Conservation (phyloP, 2,797 vertebrate genomes). For the Pseudomugil tenellus region DNA sequence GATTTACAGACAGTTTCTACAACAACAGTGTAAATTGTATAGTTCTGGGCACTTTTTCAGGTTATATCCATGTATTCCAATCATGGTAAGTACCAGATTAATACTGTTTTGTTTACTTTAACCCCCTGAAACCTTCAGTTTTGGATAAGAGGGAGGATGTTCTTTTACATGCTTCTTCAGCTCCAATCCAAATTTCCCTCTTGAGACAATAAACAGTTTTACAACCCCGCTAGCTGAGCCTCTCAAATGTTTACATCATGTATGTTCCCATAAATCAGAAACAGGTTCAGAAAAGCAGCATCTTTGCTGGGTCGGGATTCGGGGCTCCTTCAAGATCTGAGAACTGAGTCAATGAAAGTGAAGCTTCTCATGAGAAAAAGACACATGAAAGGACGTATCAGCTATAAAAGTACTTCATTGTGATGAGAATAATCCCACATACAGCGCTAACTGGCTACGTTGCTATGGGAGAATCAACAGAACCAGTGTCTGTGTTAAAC, state of each 20-base stretch:
- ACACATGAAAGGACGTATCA: background rate
- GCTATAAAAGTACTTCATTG: fast-evolving
- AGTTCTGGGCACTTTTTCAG: no score
- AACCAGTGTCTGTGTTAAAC: constrained; percentile 2
- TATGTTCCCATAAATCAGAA: fast-evolving
- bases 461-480: constrained; percentile 19
- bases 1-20: background rate
- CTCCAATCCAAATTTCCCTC: background rate
- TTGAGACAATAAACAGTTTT: background rate
- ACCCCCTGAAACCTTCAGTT: background rate
- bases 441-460: background rate
- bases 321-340: background rate
- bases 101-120: no score
- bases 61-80: no score
- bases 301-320: background rate
- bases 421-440: constrained; percentile 1
- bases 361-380: background rate
- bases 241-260: background rate
- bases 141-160: background rate
- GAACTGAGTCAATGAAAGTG: background rate
- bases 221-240: background rate
- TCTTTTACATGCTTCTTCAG: no score
- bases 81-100: no score
- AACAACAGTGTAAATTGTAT: no score
- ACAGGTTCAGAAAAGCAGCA: fast-evolving